Conservation (phyloP, 2,888 invertebrate species). For the Caenorhabditis macrosperma region DNA sequence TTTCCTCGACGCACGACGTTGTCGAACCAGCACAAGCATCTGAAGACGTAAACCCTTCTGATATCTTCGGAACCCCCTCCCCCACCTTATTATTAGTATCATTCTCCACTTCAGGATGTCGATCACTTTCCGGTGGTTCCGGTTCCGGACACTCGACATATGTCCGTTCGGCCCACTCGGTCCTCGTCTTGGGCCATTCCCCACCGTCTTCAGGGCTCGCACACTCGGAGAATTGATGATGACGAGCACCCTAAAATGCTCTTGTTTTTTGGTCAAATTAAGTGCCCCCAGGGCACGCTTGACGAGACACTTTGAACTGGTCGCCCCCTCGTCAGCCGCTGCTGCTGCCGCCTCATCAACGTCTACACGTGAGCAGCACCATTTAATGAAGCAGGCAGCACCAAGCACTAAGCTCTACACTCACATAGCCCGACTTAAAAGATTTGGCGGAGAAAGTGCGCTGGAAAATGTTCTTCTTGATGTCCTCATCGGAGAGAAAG, state of each 20-base stretch:
- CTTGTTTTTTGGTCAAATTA: constrained; percentile 29
- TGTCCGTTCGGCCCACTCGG: constrained; percentile 67
- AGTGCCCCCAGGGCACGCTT: constrained; percentile 55
- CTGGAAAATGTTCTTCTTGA: constrained; percentile 68
- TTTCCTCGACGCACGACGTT: constrained; percentile 63
- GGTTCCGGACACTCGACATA: constrained; percentile 75
- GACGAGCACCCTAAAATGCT: constrained; percentile 59
- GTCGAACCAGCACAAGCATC: constrained; percentile 70
- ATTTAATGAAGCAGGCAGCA: no score
- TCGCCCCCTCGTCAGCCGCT: constrained; percentile 1
- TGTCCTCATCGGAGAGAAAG: constrained; percentile 71
- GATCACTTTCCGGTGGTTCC: constrained; percentile 65
- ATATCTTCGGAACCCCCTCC: background rate
- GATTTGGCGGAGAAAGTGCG: constrained; percentile 70
- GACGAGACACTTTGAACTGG: constrained; percentile 44
- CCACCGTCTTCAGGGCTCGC: constrained; percentile 67
- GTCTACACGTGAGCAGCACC: constrained; percentile 9
- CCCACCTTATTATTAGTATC: constrained; percentile 69
- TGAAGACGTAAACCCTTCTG: constrained; percentile 23
- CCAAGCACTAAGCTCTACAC: no score
- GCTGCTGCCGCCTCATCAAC: no score
- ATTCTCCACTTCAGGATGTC: constrained; percentile 66
- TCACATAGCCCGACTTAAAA: constrained; percentile 66
- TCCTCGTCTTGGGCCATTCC: constrained; percentile 56
- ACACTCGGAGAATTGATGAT: constrained; percentile 65